Percentiles rank a stretch among this genome's conserved stretches.
Conservation (phyloP, 1,140 invertebrate species). For the Eriosoma lanigerum region DNA sequence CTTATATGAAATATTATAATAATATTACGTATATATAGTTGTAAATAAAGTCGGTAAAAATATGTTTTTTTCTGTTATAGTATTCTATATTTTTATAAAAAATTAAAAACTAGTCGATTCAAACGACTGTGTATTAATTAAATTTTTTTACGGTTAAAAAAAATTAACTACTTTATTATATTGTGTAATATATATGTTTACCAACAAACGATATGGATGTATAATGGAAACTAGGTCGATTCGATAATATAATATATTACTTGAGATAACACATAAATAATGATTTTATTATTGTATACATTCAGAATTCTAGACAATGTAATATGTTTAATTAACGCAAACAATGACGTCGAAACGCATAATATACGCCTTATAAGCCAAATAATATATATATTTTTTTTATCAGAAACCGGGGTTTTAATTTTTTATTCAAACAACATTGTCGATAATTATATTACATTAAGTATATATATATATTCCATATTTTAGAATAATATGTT, state of each 20-base stretch:
- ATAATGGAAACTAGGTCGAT: conserved; percentile 2
- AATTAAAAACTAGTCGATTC: too few relatives aligned
- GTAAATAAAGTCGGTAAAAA: too few relatives aligned
- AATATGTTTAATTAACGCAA: not conserved
- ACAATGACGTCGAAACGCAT: not conserved
- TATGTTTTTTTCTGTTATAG: too few relatives aligned
- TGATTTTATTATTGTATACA: conserved; percentile 12
- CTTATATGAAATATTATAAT: too few relatives aligned
- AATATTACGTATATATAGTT: too few relatives aligned
- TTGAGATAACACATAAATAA: not conserved
- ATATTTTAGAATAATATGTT: too few relatives aligned
- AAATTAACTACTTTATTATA: not conserved
- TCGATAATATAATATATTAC: not conserved
- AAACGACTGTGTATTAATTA: not conserved
- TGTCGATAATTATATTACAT: too few relatives aligned
- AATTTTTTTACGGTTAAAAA: not conserved
- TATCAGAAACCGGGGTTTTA: too few relatives aligned
- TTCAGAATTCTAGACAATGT: not conserved
- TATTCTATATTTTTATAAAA: too few relatives aligned
- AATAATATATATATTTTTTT: too few relatives aligned
- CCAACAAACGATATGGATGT: conserved; percentile 9
- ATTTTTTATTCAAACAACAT: too few relatives aligned
- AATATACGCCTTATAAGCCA: not conserved
- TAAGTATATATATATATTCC: too few relatives aligned
- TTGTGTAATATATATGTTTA: not conserved